Evolutionary conservation across 2,888 invertebrate species (phyloP), one percentile per base, ranked within the genome.

Genomic region (Hypsopygia costalis): DNA sequence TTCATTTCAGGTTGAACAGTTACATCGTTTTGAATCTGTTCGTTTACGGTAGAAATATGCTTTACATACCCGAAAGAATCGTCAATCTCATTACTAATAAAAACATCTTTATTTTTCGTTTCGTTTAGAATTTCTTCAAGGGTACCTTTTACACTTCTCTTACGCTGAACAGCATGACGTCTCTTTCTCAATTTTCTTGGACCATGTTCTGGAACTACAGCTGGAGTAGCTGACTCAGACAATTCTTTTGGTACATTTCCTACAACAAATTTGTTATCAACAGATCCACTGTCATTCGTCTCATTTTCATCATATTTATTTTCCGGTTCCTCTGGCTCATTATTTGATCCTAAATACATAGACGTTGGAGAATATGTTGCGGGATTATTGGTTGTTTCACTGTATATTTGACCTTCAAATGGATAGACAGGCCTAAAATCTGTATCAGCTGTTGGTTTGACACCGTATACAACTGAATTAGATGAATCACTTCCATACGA

Each of bases 191-290:
- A 50, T 42, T 85, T 89, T 56, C 92, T 77, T 0, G 92, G 93
- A 1, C 92, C 92, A 65, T 92, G 92, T 70, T 92, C 92, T 0
- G 92, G 92, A 3, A 92, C 92, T 3, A 91, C 87, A 3, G 89
- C 91, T 0, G 92, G 91, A 1, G 91, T 91, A 1, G 79, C 89
- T 21, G 88, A 77, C 42, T 90, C 89, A 29, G 72, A 64, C 32
- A 90, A 58, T 44, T 92, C 92, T 62, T 92, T 92, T 0, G 92
- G 92, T 0, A 92, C 81, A 55, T 90, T 93, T 0, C 93, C 93
- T 1, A 93, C 93, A 0, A 93, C 93, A 67, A 93, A 93, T 62
- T 93, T 91, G 35, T 78, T 85, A 27, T 87, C 81, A 38, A 51
- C 69, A 6, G 59, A 52, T 44, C 71, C 79, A 27, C 51, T 55